Evolutionary conservation across 1,140 invertebrate species (phyloP), one percentile per base, ranked within the genome.

Genomic region (Apolygus lucorum): DNA sequence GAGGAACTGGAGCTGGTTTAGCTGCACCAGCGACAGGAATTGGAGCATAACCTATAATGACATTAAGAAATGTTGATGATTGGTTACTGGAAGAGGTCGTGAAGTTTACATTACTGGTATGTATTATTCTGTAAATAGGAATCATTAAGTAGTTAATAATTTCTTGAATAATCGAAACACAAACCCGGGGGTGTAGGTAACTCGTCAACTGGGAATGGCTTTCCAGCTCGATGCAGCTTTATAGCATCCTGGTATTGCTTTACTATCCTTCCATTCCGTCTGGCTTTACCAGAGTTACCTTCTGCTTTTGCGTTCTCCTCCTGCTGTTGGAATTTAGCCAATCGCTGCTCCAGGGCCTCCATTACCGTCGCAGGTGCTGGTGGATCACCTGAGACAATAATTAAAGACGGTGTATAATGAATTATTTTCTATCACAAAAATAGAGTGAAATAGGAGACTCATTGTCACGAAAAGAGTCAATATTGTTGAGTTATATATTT

Each of bases 191-290:
- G 95, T 26, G 86, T 86, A 0, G 95, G 95, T 64, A 99, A 78
- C 73, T 96, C 93, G 68, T 95, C 92, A 70, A 87, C 83, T 52
- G 88, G 82, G 21, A 96, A 81, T 0, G 88, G 79, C 78, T 87
- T 89, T 2, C 94, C 93, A 13, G 85, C 85, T 74, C 89, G 88
- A 73, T 91, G 82, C 11, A 84, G 76, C 79, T 88, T 90, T 52
- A 98, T 89, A 13, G 95, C 95, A 76, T 94, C 89, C 78, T 94
- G 85, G 78, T 93, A 98, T 81, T 98, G 94, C 80, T 97, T 97
- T 24, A 93, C 89, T 76, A 98, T 96, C 69, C 95, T 84, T 0
- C 90, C 90, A 81, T 95, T 91, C 72, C 94, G 83, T 71, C 95
- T 81, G 0, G 87, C 89, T 82, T 98, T 98, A 25, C 91, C 88